Base-by-base conservation (phyloP, 1,140 invertebrate genomes). In the Bombus haemorrhoidalis region DNA sequence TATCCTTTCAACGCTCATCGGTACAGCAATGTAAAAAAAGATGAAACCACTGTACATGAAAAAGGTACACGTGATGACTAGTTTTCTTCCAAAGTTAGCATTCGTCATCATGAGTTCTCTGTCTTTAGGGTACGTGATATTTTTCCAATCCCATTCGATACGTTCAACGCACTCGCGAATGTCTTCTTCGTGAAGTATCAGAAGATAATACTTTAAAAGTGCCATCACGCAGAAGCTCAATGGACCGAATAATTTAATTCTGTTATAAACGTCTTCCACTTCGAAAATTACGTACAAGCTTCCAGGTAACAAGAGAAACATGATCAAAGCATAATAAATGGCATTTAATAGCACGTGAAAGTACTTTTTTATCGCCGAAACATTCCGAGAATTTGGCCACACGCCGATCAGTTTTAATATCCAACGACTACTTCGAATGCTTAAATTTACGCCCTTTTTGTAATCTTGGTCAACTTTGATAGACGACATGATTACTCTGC, bases 151-250 rank as follows among this genome's bases (percentile, higher is more conserved):
- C 37, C 85, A 32, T 25, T 90, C 90, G 9, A 93, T 74, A 13
- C 91, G 83, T 13, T 89, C 47, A 13, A 94, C 73, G 73, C 93
- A 93, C 10, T 68, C 71, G 1, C 81, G 83, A 64, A 94, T 92
- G 6, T 92, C 86, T 0, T 75, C 25, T 25, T 71, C 78, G n/a
- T 82, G 82, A 0, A 81, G 39, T 2, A 91, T 71, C 1, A 94
- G 62, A 15, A 81, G 89, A 9, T 71, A 81, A 41, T 93, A 93
- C 43, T 94, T 94, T 9, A 89, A 1, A 15, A 92, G 86, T 0
- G 91, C 87, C 91, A 93, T 93, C 15, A 91, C 32, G 39, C 87
- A 89, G 71, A 93, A 94, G 28, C 81, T 91, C 78, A 91, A 76
- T 3, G 93, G 91, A 34, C 92, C 93, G 0, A 85, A 86, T 0